These are phyloP conservation scores for Agrochola litura DNA, from an alignment of 2,888 invertebrate species.

Conservation along the genomic window DNA sequence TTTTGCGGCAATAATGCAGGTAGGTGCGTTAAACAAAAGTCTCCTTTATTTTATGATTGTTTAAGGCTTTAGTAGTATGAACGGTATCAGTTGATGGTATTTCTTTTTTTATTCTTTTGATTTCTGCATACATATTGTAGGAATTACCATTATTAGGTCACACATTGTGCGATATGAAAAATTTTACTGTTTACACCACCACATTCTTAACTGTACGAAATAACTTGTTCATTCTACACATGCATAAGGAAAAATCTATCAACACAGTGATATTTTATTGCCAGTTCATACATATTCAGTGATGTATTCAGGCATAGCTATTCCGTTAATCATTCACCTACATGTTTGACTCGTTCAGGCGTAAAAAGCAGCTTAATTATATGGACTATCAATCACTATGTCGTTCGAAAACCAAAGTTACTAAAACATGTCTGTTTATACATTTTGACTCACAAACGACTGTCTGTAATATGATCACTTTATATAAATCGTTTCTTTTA, in stretches of 20 bases:
- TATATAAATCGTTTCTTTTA: background rate
- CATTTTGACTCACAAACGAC: background rate
- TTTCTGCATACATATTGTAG: background rate
- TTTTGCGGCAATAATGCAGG: conserved; percentile 2
- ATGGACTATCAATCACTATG: conserved; percentile 34
- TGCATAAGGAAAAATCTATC: conserved; percentile 33
- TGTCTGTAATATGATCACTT: background rate
- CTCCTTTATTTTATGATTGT: background rate
- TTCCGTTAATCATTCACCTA: conserved; percentile 61
- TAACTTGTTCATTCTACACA: conserved; percentile 1
- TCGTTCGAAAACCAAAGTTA: conserved; percentile 5
- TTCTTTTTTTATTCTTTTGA: background rate
- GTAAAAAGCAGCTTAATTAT: conserved; percentile 44
- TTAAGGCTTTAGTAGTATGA: background rate
- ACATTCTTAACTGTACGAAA: conserved; percentile 9
- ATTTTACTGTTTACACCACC: background rate
- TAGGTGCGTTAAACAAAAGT: background rate
- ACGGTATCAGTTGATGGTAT: background rate
- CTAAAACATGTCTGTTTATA: conserved; percentile 11
- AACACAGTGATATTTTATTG: conserved; percentile 42
- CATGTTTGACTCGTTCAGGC: conserved; percentile 39
- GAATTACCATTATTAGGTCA: background rate
- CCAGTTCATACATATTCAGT: conserved; percentile 51
- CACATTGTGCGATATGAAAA: background rate
- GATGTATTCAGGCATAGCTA: conserved; percentile 44